Conservation (phyloP, 2,797 vertebrate species). For the Sarcoramphus papa region DNA sequence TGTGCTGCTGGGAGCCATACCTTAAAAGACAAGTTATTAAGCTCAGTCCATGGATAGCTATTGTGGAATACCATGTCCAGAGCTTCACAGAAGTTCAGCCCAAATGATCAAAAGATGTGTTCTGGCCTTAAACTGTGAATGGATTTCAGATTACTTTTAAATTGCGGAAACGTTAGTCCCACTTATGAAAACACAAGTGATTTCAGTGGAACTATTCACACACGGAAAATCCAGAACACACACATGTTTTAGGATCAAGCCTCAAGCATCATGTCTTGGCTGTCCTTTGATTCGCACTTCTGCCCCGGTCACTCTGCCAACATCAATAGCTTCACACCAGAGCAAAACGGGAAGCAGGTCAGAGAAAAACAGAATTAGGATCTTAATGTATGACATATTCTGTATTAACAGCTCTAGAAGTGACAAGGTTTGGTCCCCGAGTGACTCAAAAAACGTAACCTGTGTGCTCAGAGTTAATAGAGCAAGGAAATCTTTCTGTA, state of each 20-base stretch:
- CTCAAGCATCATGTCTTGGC: background rate
- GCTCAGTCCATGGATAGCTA: background rate
- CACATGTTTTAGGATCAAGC: background rate
- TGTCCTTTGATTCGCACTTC: background rate
- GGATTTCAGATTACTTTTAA: background rate
- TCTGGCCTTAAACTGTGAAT: background rate
- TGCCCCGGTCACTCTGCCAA: background rate
- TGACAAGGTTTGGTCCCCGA: background rate
- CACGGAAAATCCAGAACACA: background rate
- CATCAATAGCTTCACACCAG: background rate
- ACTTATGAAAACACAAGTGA: background rate
- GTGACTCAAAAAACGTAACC: background rate
- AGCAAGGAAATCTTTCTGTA: background rate
- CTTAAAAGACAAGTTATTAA: background rate
- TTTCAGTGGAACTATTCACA: background rate
- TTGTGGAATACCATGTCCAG: background rate
- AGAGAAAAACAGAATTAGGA: background rate
- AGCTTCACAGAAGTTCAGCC: background rate
- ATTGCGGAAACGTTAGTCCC: background rate
- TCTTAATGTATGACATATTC: background rate
- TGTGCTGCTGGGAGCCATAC: background rate
- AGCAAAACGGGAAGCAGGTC: background rate
- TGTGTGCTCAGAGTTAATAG: background rate
- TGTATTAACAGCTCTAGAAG: background rate
- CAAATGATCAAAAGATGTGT: background rate